Base-by-base conservation (phyloP, 37 sponge, comb jelly and placozoan genomes). In the Corticium candelabrum region DNA sequence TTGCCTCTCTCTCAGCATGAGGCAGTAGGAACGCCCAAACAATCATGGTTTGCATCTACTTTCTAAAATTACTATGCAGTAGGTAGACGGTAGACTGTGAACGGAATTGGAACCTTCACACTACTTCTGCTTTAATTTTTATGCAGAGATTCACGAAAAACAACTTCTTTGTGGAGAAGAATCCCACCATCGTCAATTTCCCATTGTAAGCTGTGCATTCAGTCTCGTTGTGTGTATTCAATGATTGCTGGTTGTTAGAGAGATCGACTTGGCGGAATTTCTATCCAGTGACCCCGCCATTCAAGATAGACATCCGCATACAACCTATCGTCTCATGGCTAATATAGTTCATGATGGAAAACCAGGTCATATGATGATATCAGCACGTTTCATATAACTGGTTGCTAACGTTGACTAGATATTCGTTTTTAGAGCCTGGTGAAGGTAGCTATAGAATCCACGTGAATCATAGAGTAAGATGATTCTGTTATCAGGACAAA, bases 181-280 rank as follows among this genome's bases (percentile, higher is more conserved):
- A 98, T 41, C 95, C 90, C 15, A 98, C 99, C 4, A 98, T 98
- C 71, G 99, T 98, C 67, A 98, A 98, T 77, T 98, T 98, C 71
- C 99, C 99, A 39, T 85, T 94, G 75, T 87, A 88, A 86, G 90
- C 41, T 87, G 84, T 70, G 1, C 1, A 1, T 3, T 4, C 73
- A 34, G 35, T 70, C 29, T 15, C 31, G 73, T 4, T 70, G 36
- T 70, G 36, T 35, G 73, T 70, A 5, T 34, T 4, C 21, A 29
- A 7, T 4, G 4, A 5, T 35, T 4, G 5, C 36, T 32, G 5
- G 4, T 15, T 34, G n/a, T 11, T 68, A 93, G 94, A 73, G 94
- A 93, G 30, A 84, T 98, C 35, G 95, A 98, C 76, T 89, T 98
- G 90, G 89, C 88, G 1, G 99, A 94, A 82, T 98, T 89, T 72